Evolutionary conservation across 2,113 vertebrate genomes (phyloP).

Genomic region (Cyprinodon tularosa): DNA sequence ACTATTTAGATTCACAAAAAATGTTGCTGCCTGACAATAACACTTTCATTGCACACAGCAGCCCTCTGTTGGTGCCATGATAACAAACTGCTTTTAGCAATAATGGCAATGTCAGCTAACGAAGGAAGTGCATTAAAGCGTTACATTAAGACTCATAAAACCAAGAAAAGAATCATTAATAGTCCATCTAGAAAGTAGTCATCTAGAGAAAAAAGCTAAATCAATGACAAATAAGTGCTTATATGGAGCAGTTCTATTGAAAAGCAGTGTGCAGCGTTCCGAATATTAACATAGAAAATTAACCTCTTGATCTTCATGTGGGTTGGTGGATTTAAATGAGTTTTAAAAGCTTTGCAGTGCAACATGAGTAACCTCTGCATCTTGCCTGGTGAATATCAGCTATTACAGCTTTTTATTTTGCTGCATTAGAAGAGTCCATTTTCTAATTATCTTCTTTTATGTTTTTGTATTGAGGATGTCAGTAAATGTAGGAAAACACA

Average conservation of each 20-base stretch:
- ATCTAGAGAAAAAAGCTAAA: conserved; percentile 7
- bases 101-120: conserved; percentile 28
- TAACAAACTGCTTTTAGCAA: conserved; percentile 37
- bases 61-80: conserved; percentile 13
- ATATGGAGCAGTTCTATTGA: conserved; percentile 24
- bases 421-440: conserved; percentile 19
- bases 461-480: conserved; percentile 21
- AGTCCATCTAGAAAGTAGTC: conserved; percentile 29
- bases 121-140: conserved; percentile 43
- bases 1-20: conserved; percentile 44
- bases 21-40: conserved; percentile 27
- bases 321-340: conserved; percentile 32
- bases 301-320: conserved; percentile 36
- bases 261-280: conserved; percentile 30
- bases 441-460: conserved; percentile 26
- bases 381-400: conserved; percentile 23
- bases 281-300: conserved; percentile 28
- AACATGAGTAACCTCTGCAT: conserved; percentile 8
- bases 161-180: conserved; percentile 27
- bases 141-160: conserved; percentile 19
- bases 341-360: conserved; percentile 25
- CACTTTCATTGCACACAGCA: conserved; percentile 10
- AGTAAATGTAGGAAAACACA: conserved; percentile 16
- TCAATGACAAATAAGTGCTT: conserved; percentile 40
- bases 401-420: conserved; percentile 26